Evolutionary conservation across 2,113 vertebrate species (phyloP), one percentile per base, ranked within the genome.

Genomic region (Beaufortia kweichowensis): DNA sequence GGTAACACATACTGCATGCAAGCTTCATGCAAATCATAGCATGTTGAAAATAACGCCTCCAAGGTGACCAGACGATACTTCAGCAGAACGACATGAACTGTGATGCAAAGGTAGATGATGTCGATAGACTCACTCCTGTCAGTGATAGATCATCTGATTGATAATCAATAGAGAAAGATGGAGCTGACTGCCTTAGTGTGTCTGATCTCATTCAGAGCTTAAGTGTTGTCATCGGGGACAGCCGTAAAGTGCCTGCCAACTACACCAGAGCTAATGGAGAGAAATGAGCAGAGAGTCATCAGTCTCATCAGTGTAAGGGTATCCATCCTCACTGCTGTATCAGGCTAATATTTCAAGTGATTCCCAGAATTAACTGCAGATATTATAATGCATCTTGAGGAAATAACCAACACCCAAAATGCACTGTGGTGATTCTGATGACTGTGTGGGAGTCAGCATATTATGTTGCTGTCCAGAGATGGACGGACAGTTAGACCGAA

Each of bases 1-100:
- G 96, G 97, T 99, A 79, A 78, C 28, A 78, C 19, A 65, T 48
- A 50, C 61, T 19, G 14, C 24, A n/a, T 28, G 35, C 35, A 39
- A 39, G 35, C 9, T 11, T 14, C 35, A 50, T 2, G 56, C 2
- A 21, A 9, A 56, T 23, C 21, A 28, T 39, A 19, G 3, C 7
- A 6, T 24, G 24, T 11, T 39, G 8, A 39, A 39, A 7, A 39
- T 11, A 10, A 39, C 2, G 35, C 9, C 8, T 39, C 35, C 8
- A 35, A 39, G 35, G 35, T 39, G n/a, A n/a, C n/a, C n/a, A n/a
- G n/a, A n/a, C n/a, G n/a, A n/a, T n/a, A n/a, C n/a, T n/a, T n/a
- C 43, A 17, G 43, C 15, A 46, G 35, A 39, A 11, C 35, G 11
- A 39, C 11, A 39, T 39, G n/a, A n/a, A n/a, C n/a, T 39, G 35